Base-by-base conservation (phyloP, 2,113 vertebrate genomes). In the Amphiprion ocellaris region DNA sequence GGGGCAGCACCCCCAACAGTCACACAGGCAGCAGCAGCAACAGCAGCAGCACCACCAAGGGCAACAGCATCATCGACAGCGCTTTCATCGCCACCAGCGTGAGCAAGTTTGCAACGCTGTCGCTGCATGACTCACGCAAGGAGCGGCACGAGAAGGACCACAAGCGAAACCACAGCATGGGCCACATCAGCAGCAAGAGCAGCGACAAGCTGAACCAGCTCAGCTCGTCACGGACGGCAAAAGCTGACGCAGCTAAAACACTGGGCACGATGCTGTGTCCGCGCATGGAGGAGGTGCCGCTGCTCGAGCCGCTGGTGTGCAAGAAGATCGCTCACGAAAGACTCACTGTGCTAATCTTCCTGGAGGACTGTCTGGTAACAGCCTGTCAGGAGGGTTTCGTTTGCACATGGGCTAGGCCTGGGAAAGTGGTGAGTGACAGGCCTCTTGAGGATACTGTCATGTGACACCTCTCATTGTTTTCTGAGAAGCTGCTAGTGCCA, bases 281-380 rank as follows among this genome's bases (percentile, higher is more conserved):
- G 10, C 96, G 96, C 90, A 99, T 99, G 98, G 97, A 99, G 94
- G 98, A 99, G 63, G 96, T 99, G 70, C 98, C 98, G 75, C 96
- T 99, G 84, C 96, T 99, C 84, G 98, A 99, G 95, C 98, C 98
- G 76, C 97, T 99, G 93, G 94, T 99, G 95, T 99, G 98, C 95
- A 99, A 99, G 96, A 99, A 99, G 96, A 98, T 99, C 85, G 97
- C 98, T 85, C 98, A 99, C 62, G 98, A 99, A 91, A 96, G 98
- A 95, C 98, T 99, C 92, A 98, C 98, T 84, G 98, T 99, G 92
- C 95, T 99, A 89, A 98, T 99, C 94, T 99, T 99, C 94, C 97
- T 99, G 77, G 98, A 99, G 96, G 98, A 99, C 97, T 99, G 97
- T 96, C 95, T 99, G 96, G 98, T 99, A 95, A 99, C 98, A 95